Percentiles rank a stretch among this genome's conserved stretches.
Conservation (phyloP, 2,888 invertebrate genomes). For the Baccha elongata region DNA sequence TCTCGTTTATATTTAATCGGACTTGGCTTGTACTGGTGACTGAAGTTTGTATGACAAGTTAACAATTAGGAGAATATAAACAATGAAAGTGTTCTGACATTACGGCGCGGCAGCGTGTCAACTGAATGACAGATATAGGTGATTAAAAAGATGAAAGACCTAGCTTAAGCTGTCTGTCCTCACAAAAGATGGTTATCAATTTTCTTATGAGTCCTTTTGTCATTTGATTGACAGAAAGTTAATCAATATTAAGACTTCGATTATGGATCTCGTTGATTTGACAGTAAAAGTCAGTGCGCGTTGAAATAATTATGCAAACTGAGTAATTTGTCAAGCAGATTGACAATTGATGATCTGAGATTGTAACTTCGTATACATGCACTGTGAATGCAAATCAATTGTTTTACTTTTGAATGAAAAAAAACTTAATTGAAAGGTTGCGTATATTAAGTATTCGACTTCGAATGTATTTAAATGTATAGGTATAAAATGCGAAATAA, state of each 20-base stretch:
- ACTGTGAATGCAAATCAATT: slow-evolving; percentile 34
- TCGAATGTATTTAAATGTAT: no score
- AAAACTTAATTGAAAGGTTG: neutral
- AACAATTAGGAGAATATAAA: slow-evolving; percentile 33
- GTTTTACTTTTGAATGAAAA: slow-evolving; percentile 29
- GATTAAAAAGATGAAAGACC: slow-evolving; percentile 40
- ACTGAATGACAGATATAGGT: slow-evolving; percentile 44
- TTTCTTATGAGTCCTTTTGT: slow-evolving; percentile 30
- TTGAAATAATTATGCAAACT: slow-evolving; percentile 53
- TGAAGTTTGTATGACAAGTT: slow-evolving; percentile 42
- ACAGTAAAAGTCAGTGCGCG: slow-evolving; percentile 18
- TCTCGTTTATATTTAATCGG: slow-evolving; percentile 26
- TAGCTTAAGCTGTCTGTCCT: slow-evolving; percentile 3
- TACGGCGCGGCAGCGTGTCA: no score
- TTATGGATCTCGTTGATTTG: neutral
- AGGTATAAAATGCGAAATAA: no score
- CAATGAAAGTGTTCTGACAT: slow-evolving; percentile 20
- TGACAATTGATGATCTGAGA: slow-evolving; percentile 40
- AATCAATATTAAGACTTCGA: slow-evolving; percentile 47
- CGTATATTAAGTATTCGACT: no score
- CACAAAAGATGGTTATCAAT: neutral
- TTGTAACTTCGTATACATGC: no score
- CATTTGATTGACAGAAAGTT: slow-evolving; percentile 23
- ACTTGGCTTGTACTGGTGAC: slow-evolving; percentile 2
- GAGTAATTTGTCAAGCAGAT: slow-evolving; percentile 63